phyloP scores from a whole-genome alignment of 1,140 invertebrate genomes.

The Leptinotarsa lineolata region DNA sequence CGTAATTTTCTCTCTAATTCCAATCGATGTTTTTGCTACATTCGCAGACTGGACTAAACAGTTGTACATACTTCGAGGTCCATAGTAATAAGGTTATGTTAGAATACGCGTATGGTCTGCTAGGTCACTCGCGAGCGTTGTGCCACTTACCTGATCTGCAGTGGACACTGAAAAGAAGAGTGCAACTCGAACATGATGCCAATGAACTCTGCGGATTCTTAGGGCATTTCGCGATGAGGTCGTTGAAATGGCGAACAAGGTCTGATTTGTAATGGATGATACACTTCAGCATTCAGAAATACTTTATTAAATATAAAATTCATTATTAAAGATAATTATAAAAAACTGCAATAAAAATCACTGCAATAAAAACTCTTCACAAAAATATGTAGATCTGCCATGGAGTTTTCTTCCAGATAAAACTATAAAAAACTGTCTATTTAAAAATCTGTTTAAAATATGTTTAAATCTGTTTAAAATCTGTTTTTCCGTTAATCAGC shows the following conservation, averaged over 20 bases:
- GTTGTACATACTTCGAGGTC: slow-evolving; percentile 27
- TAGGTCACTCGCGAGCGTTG: slow-evolving; percentile 53
- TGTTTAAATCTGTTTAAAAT: no score
- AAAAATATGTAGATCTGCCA: no score
- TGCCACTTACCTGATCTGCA: slow-evolving; percentile 55
- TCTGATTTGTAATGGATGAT: no score
- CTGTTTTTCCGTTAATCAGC: no score
- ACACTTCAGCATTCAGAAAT: no score
- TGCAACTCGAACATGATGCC: slow-evolving; percentile 52
- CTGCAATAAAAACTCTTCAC: no score
- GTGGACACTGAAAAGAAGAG: slow-evolving; percentile 53
- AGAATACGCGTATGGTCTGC: slow-evolving; percentile 41
- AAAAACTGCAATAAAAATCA: no score
- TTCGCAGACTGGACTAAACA: slow-evolving; percentile 14
- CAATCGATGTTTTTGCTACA: background rate
- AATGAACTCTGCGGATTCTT: slow-evolving; percentile 48
- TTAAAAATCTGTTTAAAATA: no score
- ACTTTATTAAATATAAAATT: no score
- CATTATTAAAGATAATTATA: no score
- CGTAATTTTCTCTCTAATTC: background rate
- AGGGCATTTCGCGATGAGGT: background rate
- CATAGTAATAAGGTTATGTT: slow-evolving; percentile 54
- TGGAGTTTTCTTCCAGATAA: no score
- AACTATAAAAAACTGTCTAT: no score
- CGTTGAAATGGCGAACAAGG: background rate